These are phyloP conservation scores for Drosophila insularis DNA, from an alignment of 1,140 invertebrate species.

Conservation along the genomic window DNA sequence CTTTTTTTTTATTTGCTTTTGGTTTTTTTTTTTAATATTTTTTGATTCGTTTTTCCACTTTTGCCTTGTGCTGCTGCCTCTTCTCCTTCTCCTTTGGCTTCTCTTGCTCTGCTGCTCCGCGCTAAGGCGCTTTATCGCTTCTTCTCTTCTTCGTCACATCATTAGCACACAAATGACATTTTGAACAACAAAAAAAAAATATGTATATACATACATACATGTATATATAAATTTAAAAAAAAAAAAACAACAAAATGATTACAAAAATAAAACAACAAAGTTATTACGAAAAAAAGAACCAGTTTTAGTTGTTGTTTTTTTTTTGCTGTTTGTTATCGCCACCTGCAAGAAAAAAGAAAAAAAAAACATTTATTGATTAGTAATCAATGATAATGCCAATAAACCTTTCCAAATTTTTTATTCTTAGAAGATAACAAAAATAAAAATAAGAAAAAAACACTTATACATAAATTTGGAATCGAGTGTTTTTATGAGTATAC, in stretches of 20 bases:
- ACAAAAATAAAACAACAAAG: not conserved
- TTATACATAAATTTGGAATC: no score
- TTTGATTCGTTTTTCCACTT: slow-evolving; percentile 1
- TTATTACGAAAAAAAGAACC: not conserved
- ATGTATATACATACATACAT: not conserved
- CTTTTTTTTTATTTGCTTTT: slow-evolving; percentile 33
- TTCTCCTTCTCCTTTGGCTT: slow-evolving; percentile 16
- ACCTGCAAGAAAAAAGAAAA: not conserved
- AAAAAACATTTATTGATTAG: slow-evolving; percentile 7
- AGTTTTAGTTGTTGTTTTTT: not conserved
- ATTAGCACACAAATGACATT: slow-evolving; percentile 5
- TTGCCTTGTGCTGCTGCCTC: slow-evolving; percentile 5
- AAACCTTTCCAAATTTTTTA: not conserved
- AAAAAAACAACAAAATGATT: not conserved
- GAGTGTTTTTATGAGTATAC: no score
- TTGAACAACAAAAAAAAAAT: slow-evolving; percentile 4
- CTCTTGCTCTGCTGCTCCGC: not conserved
- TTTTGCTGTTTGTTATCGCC: not conserved
- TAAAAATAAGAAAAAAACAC: slow-evolving; percentile 12
- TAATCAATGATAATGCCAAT: slow-evolving; percentile 11
- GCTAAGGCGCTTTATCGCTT: slow-evolving; percentile 23
- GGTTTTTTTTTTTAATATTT: slow-evolving; percentile 5
- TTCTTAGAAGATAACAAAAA: slow-evolving; percentile 18
- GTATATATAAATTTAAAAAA: not conserved
- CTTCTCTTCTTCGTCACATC: slow-evolving; percentile 1